phyloP scores from a whole-genome alignment of 1,140 invertebrate genomes.

The Leptoteleia sp. region DNA sequence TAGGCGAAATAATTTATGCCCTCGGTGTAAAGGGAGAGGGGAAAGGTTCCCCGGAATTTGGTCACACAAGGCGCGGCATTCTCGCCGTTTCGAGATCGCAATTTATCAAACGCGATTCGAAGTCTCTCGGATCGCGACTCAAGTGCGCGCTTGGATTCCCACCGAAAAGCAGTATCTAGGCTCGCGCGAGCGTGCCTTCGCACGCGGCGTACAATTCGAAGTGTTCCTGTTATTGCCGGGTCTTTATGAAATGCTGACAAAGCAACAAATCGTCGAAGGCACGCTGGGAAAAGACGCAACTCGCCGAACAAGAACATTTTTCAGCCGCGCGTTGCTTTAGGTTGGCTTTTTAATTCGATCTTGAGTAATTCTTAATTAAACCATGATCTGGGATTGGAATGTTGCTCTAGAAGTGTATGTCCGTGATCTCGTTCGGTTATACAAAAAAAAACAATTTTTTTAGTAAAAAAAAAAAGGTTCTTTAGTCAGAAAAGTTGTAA shows the following conservation, averaged over 20 bases:
- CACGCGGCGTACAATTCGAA: constrained; percentile 12
- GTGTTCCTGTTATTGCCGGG: constrained; percentile 30
- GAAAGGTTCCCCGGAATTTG: constrained; percentile 14
- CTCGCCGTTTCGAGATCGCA: constrained; percentile 39
- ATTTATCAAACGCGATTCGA: constrained; percentile 47
- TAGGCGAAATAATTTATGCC: constrained; percentile 28
- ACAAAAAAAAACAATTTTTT: no score
- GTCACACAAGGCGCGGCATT: constrained; percentile 2
- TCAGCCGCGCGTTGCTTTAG: constrained; percentile 8
- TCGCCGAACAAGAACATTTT: constrained; percentile 4
- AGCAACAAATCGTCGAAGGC: constrained; percentile 34
- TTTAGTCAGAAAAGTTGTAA: no score
- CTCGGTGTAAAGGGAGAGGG: neutral
- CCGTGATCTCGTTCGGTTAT: neutral
- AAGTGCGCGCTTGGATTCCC: constrained; percentile 12
- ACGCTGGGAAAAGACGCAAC: constrained; percentile 17
- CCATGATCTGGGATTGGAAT: constrained; percentile 22
- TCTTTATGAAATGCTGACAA: constrained; percentile 30
- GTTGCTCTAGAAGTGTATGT: neutral
- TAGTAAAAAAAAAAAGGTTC: no score
- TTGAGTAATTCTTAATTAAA: constrained; percentile 38
- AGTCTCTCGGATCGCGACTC: constrained; percentile 45
- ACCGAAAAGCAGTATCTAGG: constrained; percentile 38
- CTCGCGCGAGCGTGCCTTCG: constrained; percentile 23
- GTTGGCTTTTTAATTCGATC: constrained; percentile 28